These are phyloP conservation scores for Hippopotamyrus pictus DNA, from an alignment of 2,797 vertebrate species.

Conservation along the genomic window DNA sequence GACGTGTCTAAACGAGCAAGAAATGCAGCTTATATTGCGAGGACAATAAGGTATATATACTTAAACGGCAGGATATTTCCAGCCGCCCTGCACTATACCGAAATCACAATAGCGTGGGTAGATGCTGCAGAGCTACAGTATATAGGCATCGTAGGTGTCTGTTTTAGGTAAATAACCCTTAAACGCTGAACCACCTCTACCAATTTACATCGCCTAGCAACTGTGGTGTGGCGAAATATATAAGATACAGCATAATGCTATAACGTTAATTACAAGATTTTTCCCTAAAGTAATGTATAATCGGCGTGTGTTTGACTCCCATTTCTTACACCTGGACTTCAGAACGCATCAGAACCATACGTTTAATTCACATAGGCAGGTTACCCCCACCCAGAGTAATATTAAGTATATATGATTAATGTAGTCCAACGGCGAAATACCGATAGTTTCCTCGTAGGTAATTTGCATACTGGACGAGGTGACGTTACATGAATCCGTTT, in stretches of 20 bases:
- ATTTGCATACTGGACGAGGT: not conserved
- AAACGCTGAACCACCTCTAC: not conserved
- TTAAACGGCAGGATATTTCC: not conserved
- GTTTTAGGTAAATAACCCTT: not conserved
- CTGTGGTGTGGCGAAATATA: not conserved
- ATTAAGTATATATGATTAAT: not conserved
- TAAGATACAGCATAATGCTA: not conserved
- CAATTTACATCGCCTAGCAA: not conserved
- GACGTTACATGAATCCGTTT: not conserved
- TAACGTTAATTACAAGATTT: not conserved
- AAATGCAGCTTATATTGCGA: not conserved
- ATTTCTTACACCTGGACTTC: not conserved
- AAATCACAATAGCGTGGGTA: not conserved
- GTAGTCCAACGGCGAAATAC: not conserved
- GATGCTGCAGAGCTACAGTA: not conserved
- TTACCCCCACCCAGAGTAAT: not conserved
- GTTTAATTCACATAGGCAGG: not conserved
- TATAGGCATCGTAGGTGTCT: not conserved
- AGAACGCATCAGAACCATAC: not conserved
- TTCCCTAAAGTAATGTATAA: not conserved
- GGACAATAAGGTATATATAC: not conserved
- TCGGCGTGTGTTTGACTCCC: not conserved
- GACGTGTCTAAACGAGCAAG: not conserved
- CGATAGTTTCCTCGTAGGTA: not conserved
- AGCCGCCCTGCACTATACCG: not conserved